Evolutionary conservation across 2,888 invertebrate species (phyloP).

Genomic region (Orthonevra nobilis): DNA sequence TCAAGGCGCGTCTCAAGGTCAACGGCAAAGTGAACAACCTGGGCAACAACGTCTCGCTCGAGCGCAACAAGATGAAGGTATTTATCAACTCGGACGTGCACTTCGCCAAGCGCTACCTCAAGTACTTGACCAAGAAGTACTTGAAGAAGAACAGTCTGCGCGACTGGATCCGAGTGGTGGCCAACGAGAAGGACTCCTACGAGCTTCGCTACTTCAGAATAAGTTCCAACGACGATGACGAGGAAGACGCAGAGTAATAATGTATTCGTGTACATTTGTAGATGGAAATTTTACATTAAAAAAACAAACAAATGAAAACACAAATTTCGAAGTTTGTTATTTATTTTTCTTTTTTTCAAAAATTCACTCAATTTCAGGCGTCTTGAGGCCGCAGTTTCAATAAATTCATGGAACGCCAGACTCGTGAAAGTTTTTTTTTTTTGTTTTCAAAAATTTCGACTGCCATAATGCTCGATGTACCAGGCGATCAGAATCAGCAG

Average conservation of each 20-base stretch:
- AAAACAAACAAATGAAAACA: slow-evolving; percentile 53
- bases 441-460: too few species aligned
- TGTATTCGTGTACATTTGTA: slow-evolving; percentile 45
- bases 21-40: slow-evolving; percentile 98
- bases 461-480: too few species aligned
- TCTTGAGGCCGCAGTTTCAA: too few species aligned
- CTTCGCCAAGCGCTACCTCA: slow-evolving; percentile 94
- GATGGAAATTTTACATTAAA: slow-evolving; percentile 69
- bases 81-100: slow-evolving; percentile 93
- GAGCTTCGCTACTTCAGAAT: slow-evolving; percentile 99
- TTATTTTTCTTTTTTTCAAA: too few species aligned
- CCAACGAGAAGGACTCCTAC: slow-evolving; percentile 96
- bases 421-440: background rate
- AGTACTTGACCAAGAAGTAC: slow-evolving; percentile 99
- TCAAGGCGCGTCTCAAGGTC: slow-evolving; percentile 95
- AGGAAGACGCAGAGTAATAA: slow-evolving; percentile 83
- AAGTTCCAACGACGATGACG: slow-evolving; percentile 91
- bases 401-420: too few species aligned
- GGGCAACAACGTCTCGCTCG: slow-evolving; percentile 93
- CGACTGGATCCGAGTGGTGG: slow-evolving; percentile 99
- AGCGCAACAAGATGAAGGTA: slow-evolving; percentile 96
- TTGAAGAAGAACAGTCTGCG: slow-evolving; percentile 99
- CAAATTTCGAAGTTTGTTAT: background rate
- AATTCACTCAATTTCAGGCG: too few species aligned
- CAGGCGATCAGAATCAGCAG: background rate